Conservation (phyloP, 2,113 vertebrate species). For the Sula dactylatra region DNA sequence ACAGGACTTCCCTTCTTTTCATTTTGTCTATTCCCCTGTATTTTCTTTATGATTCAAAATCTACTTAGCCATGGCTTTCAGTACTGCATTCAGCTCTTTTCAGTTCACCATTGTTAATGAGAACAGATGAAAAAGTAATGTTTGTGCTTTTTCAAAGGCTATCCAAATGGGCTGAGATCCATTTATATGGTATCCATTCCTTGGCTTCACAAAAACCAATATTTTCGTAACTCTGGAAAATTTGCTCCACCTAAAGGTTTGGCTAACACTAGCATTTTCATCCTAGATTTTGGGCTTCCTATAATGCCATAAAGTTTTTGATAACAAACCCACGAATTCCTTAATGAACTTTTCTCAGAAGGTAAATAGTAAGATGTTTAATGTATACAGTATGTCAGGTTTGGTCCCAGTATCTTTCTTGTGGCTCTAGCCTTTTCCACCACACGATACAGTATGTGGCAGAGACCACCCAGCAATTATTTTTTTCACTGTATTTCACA, state of each 20-base stretch:
- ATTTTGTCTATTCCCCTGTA: not conserved
- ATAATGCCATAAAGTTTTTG: slow-evolving; percentile 60
- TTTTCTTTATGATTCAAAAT: slow-evolving; percentile 2
- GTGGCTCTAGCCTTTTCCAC: slow-evolving; percentile 4
- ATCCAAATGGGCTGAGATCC: slow-evolving; percentile 47
- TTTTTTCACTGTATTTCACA: slow-evolving; percentile 40
- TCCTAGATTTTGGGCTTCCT: slow-evolving; percentile 42
- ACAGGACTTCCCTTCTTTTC: not conserved
- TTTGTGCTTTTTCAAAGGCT: slow-evolving; percentile 40
- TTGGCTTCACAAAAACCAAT: slow-evolving; percentile 34
- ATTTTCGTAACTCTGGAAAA: slow-evolving; percentile 70
- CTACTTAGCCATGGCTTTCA: not conserved
- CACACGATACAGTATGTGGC: slow-evolving; percentile 8
- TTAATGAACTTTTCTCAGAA: slow-evolving; percentile 28
- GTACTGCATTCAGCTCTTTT: not conserved
- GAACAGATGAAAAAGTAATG: slow-evolving; percentile 43
- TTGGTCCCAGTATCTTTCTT: slow-evolving; percentile 7
- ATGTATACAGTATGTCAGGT: not conserved
- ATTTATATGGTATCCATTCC: slow-evolving; percentile 42
- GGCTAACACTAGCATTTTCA: slow-evolving; percentile 55
- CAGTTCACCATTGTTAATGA: not conserved
- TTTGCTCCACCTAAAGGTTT: slow-evolving; percentile 51
- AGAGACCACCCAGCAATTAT: slow-evolving; percentile 46
- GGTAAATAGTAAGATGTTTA: slow-evolving; percentile 39
- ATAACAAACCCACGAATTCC: slow-evolving; percentile 52